A percentile compares a stretch with the other conserved stretches of the same genome.
These are phyloP conservation scores for Cataglyphis altisquamis DNA, from an alignment of 2,888 invertebrate species.

Conservation along the genomic window DNA sequence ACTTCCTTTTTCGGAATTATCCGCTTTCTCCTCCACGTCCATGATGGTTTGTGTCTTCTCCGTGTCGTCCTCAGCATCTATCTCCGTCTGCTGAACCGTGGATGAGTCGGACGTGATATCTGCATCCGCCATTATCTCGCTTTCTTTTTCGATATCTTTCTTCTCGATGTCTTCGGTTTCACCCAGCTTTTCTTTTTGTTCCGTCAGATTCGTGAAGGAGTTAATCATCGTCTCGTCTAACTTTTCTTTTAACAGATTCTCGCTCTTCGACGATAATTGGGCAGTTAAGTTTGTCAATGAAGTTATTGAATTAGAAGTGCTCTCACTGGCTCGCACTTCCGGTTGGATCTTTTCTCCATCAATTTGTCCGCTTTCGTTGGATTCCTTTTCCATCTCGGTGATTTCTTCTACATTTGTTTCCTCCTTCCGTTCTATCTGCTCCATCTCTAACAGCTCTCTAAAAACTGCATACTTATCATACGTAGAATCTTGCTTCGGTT, in stretches of 20 bases:
- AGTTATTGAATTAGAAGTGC: slow-evolving; percentile 79
- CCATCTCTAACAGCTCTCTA: slow-evolving; percentile 93
- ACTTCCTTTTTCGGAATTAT: slow-evolving; percentile 59
- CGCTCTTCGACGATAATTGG: slow-evolving; percentile 75
- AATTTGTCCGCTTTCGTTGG: slow-evolving; percentile 83
- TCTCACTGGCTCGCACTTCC: slow-evolving; percentile 65
- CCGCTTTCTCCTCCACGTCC: slow-evolving; percentile 63
- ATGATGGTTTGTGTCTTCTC: slow-evolving; percentile 60
- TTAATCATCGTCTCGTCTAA: slow-evolving; percentile 61
- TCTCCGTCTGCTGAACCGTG: slow-evolving; percentile 47
- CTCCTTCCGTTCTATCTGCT: slow-evolving; percentile 85
- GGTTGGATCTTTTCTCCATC: slow-evolving; percentile 81
- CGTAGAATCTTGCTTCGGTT: slow-evolving; percentile 86
- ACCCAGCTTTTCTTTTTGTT: slow-evolving; percentile 51
- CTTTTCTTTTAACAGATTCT: slow-evolving; percentile 64
- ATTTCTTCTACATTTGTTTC: slow-evolving; percentile 65
- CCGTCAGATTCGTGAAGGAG: slow-evolving; percentile 10
- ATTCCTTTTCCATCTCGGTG: slow-evolving; percentile 74
- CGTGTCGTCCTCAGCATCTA: slow-evolving; percentile 59
- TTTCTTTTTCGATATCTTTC: slow-evolving; percentile 59
- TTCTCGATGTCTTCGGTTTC: slow-evolving; percentile 46
- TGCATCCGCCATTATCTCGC: slow-evolving; percentile 45
- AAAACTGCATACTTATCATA: slow-evolving; percentile 96
- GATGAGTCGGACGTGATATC: slow-evolving; percentile 40
- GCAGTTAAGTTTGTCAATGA: slow-evolving; percentile 77